Evolutionary conservation across 2,797 vertebrate species (phyloP).

Genomic region (Epinephelus awoara): DNA sequence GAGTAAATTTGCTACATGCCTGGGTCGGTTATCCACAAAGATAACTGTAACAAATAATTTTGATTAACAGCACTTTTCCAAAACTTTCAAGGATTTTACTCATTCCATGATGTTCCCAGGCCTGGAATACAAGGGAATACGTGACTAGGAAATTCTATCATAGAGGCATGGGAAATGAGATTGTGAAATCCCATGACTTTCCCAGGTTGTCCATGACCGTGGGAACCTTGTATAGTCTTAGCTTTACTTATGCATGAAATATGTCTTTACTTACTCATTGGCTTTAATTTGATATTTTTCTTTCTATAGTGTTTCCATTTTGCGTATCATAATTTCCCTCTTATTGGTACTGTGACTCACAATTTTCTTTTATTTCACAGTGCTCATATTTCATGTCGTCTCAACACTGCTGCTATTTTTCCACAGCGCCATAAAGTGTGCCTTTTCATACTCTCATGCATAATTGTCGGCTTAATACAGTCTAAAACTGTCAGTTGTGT

Average conservation of each 20-base stretch:
- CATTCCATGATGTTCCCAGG: too few species aligned
- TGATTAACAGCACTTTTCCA: too few species aligned
- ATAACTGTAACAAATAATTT: too few species aligned
- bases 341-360: not conserved
- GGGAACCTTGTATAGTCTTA: not conserved
- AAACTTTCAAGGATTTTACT: too few species aligned
- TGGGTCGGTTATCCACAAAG: too few species aligned
- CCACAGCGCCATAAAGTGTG: not conserved
- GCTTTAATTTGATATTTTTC: not conserved
- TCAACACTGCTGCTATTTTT: not conserved
- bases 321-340: not conserved
- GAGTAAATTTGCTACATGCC: too few species aligned
- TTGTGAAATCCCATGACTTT: too few species aligned
- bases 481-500: constrained; percentile 21
- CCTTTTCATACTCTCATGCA: constrained; percentile 7
- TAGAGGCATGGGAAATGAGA: too few species aligned
- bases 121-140: too few species aligned
- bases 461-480: not conserved
- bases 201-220: too few species aligned
- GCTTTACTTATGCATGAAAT: not conserved
- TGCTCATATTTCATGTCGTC: constrained; percentile 25
- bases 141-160: too few species aligned
- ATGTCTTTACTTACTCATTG: not conserved
- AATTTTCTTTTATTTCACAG: constrained; percentile 19
- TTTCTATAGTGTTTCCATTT: not conserved